Conservation (phyloP, 2,113 vertebrate species). For the Scortum barcoo region DNA sequence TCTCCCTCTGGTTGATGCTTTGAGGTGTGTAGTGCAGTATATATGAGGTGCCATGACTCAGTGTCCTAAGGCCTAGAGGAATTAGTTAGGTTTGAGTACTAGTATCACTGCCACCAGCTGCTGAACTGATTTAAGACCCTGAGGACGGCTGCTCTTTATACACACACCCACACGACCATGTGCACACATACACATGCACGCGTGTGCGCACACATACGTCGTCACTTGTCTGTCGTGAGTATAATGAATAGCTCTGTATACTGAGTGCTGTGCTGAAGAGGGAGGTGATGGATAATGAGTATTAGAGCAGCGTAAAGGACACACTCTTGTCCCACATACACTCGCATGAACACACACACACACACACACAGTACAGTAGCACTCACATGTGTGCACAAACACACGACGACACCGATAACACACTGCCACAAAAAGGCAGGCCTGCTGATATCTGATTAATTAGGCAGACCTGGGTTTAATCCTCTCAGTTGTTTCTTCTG, state of each 20-base stretch:
- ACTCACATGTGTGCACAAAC: constrained; percentile 42
- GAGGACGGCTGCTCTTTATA: constrained; percentile 61
- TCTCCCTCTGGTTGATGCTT: constrained; percentile 54
- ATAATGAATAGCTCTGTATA: constrained; percentile 77
- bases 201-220: constrained; percentile 47
- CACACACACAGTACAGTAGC: too few relatives aligned
- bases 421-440: constrained; percentile 55
- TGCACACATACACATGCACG: constrained; percentile 30
- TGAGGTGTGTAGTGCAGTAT: constrained; percentile 56
- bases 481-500: constrained; percentile 63
- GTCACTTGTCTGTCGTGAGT: constrained; percentile 66
- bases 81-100: constrained; percentile 65
- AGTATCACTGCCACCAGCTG: constrained; percentile 55
- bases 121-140: constrained; percentile 69
- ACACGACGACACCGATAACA: constrained; percentile 43
- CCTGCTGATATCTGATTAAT: constrained; percentile 80
- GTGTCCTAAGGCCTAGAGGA: constrained; percentile 62
- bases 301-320: constrained; percentile 70
- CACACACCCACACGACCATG: constrained; percentile 49
- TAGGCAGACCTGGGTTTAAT: constrained; percentile 76
- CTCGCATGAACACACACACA: constrained; percentile 44
- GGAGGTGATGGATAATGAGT: constrained; percentile 79
- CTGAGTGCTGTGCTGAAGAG: constrained; percentile 67
- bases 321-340: constrained; percentile 54
- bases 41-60: constrained; percentile 70